These are phyloP conservation scores for Sarcophaga carnaria DNA, from an alignment of 2,888 invertebrate species.

Conservation along the genomic window DNA sequence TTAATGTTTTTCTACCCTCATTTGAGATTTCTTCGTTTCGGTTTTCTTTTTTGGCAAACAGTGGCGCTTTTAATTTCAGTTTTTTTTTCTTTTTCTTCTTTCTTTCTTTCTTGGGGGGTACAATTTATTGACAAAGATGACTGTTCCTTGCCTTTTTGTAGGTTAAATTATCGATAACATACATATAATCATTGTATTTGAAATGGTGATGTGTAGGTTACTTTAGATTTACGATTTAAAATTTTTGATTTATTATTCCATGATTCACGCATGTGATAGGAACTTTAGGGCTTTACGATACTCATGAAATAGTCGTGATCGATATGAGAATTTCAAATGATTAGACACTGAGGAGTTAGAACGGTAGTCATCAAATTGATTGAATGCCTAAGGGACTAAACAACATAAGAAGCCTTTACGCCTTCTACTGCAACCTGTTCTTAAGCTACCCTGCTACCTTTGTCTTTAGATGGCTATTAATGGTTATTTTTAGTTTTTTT, in stretches of 20 bases:
- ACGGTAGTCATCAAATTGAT: too few species aligned
- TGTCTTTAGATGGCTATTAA: not conserved
- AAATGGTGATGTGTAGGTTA: not conserved
- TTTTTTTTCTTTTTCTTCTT: not conserved
- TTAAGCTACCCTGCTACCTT: too few species aligned
- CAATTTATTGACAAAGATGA: conserved; percentile 57
- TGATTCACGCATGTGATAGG: not conserved
- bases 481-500: not conserved
- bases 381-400: too few species aligned
- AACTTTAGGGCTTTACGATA: too few species aligned
- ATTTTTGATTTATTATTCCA: not conserved
- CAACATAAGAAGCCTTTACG: too few species aligned
- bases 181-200: conserved; percentile 54
- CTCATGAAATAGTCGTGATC: too few species aligned
- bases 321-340: too few species aligned
- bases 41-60: conserved; percentile 58
- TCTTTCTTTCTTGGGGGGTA: conserved; percentile 29
- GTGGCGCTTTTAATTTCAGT: conserved; percentile 54
- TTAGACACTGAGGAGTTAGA: too few species aligned
- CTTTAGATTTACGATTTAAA: not conserved
- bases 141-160: not conserved
- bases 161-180: conserved; percentile 36
- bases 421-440: too few species aligned
- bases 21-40: not conserved
- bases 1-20: conserved; percentile 30